Percentiles rank a stretch among this genome's conserved stretches.
phyloP scores from a whole-genome alignment of 2,888 invertebrate genomes.

The Cacoxenus indagator region DNA sequence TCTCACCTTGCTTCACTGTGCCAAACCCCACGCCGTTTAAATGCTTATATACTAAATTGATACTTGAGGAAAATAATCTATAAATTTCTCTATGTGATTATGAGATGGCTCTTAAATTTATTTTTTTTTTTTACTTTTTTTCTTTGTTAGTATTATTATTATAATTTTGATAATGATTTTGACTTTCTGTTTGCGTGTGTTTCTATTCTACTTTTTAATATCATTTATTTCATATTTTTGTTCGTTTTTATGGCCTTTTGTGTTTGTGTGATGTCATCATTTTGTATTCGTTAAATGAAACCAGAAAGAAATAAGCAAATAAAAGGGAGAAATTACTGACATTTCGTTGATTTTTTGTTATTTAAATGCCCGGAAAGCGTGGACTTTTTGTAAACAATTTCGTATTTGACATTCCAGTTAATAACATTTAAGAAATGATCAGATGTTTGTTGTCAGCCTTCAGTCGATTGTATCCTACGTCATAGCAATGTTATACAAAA shows the following conservation, averaged over 20 bases:
- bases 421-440: too few species aligned
- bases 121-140: conserved; percentile 38
- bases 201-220: conserved; percentile 3
- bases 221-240: conserved; percentile 39
- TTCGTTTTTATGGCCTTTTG: conserved; percentile 9
- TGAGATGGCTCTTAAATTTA: conserved; percentile 41
- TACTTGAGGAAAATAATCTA: not conserved
- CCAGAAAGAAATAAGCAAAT: not conserved
- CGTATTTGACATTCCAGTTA: too few species aligned
- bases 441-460: too few species aligned
- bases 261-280: conserved; percentile 50
- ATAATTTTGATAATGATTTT: conserved; percentile 36
- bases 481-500: too few species aligned
- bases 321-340: not conserved
- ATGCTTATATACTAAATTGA: not conserved
- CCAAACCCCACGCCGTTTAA: not conserved
- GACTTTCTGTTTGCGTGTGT: not conserved
- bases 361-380: too few species aligned
- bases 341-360: too few species aligned
- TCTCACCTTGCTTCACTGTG: not conserved
- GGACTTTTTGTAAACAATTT: too few species aligned
- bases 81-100: conserved; percentile 17
- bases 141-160: conserved; percentile 48
- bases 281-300: not conserved
- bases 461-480: too few species aligned